Base-by-base conservation (phyloP, 2,113 vertebrate genomes). In the Pedionomus torquatus region DNA sequence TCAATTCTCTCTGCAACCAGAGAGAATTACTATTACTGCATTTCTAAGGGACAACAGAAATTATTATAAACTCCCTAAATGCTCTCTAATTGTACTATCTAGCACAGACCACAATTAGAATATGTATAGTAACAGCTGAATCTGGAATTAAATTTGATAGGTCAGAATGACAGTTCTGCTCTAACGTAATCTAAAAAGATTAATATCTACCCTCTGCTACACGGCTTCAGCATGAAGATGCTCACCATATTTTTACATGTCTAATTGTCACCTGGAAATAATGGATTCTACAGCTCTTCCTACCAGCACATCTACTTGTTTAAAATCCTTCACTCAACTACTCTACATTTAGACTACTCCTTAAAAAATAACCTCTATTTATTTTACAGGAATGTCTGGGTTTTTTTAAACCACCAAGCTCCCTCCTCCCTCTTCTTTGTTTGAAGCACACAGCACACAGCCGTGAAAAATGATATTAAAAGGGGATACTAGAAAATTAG, bases 341-440 rank as follows among this genome's bases (percentile, higher is more conserved):
- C 90, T 65, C 69, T 85, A 65, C 72, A 61, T 81, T 78, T 84
- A 93, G 37, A 81, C 87, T 88, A 64, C 72, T 80, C 71, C 85
- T 93, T 81, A 35, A 94, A 90, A 90, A 96, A 90, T 33, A 78
- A 70, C 21, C 39, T 65, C 5, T 39, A 17, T 87, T 90, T 95
- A 46, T 92, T 95, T 92, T 57, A 96, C 16, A 96, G 69, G 31
- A 97, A 74, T 71, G 74, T 9, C 35, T 51, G 68, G 85, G 64
- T 39, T 72, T 49, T 43, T 43, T 18, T 92, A 60, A 75, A 85
- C 52, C 93, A 96, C 51, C 90, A 95, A 97, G 92, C 87, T 91
- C 35, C 80, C 93, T 69, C 97, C 95, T 95, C 97, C 94, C 96
- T 90, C 95, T 93, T 98, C 98, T 98, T 98, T 98, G 98, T 98